phyloP scores from a whole-genome alignment of 1,140 invertebrate genomes.

The Oryzaephilus surinamensis region DNA sequence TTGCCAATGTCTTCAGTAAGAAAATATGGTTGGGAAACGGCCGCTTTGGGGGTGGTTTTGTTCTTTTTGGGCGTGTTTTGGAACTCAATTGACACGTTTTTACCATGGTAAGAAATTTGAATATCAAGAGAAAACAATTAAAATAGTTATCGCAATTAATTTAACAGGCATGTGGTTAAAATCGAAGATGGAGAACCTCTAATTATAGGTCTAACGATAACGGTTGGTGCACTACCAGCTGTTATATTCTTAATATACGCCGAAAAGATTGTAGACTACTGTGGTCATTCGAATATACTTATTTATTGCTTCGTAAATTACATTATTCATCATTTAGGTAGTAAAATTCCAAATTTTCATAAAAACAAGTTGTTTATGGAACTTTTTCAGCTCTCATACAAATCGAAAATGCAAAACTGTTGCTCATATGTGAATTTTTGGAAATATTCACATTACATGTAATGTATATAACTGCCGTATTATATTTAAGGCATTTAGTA shows the following conservation, averaged over 20 bases:
- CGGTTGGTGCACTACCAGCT: constrained; percentile 52
- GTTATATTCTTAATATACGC: constrained; percentile 65
- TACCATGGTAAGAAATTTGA: constrained; percentile 56
- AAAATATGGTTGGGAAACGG: constrained; percentile 58
- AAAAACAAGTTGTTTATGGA: not conserved
- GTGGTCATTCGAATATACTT: constrained; percentile 73
- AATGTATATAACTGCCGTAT: constrained; percentile 72
- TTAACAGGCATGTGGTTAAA: constrained; percentile 47
- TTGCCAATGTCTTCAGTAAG: constrained; percentile 62
- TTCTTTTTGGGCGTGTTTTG: constrained; percentile 62
- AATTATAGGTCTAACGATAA: constrained; percentile 55
- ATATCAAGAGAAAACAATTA: no score
- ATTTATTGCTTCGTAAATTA: constrained; percentile 70
- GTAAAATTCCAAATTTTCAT: no score
- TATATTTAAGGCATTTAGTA: constrained; percentile 70
- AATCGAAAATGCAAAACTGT: constrained; percentile 46
- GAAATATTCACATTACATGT: constrained; percentile 74
- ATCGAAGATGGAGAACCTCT: constrained; percentile 44
- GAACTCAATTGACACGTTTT: constrained; percentile 65
- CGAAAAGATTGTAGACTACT: constrained; percentile 71
- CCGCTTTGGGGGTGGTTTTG: constrained; percentile 55
- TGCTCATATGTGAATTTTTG: constrained; percentile 58
- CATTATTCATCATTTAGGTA: constrained; percentile 59
- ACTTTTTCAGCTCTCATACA: constrained; percentile 19
- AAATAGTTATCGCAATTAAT: no score